Evolutionary conservation across 1,140 invertebrate species (phyloP).

Genomic region (Lasioglossum albipes): DNA sequence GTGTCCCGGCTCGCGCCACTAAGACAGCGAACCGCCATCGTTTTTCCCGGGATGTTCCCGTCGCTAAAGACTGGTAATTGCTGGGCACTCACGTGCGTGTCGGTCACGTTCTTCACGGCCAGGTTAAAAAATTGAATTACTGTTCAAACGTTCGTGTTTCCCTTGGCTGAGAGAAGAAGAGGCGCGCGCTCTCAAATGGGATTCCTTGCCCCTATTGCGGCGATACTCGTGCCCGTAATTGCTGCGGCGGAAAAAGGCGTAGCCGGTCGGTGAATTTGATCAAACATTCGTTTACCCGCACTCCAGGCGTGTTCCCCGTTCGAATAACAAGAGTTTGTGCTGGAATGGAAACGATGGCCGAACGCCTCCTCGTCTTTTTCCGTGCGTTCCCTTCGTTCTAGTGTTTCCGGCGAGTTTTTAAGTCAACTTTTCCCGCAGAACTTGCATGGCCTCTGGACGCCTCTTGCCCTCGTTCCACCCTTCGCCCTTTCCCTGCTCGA

Average conservation of each 20-base stretch:
- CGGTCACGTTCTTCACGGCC: not conserved
- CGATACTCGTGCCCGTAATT: conserved; percentile 9
- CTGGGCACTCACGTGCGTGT: not conserved
- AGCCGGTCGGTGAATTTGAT: conserved; percentile 22
- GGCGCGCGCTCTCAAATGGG: not conserved
- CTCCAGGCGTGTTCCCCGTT: conserved; percentile 26
- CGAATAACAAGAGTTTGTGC: conserved; percentile 33
- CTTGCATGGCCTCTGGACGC: conserved; percentile 39
- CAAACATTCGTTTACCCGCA: conserved; percentile 16
- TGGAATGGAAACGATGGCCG: not conserved
- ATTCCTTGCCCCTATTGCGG: not conserved
- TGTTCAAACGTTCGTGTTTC: not conserved
- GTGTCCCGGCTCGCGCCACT: no score
- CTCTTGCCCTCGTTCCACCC: conserved; percentile 35
- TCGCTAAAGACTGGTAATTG: conserved; percentile 24
- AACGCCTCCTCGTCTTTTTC: conserved; percentile 10
- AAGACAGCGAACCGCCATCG: no score
- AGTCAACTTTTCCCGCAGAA: conserved; percentile 55
- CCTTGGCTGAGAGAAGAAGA: not conserved
- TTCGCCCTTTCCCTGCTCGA: not conserved
- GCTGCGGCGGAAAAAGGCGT: not conserved
- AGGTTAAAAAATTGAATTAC: conserved; percentile 7
- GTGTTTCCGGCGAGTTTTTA: conserved; percentile 48
- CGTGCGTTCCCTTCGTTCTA: conserved; percentile 19
- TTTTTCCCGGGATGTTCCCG: not conserved